Percentiles rank a stretch among this genome's conserved stretches.
Evolutionary conservation across 2,797 vertebrate species (phyloP).

Genomic region (Protonibea diacanthus): DNA sequence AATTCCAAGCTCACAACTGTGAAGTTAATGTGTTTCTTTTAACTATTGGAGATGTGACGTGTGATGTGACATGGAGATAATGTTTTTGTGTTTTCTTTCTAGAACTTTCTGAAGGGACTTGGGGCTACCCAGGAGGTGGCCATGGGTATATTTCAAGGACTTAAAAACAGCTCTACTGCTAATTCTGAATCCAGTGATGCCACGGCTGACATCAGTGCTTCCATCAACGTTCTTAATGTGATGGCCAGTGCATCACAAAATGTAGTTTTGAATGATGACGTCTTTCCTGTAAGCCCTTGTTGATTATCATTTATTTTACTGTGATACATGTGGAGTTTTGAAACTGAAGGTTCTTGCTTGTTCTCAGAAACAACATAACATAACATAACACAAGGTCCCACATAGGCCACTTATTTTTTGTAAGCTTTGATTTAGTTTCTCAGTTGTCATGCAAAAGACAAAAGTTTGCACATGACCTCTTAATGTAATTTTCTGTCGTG

Average conservation of each 20-base stretch:
- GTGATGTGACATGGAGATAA: not conserved
- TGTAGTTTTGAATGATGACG: not conserved
- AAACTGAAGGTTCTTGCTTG: not conserved
- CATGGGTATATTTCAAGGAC: conserved; percentile 67
- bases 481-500: not conserved
- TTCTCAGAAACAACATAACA: not conserved
- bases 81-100: conserved; percentile 22
- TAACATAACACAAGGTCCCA: not conserved
- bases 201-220: conserved; percentile 63
- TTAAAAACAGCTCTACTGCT: conserved; percentile 64
- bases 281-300: conserved; percentile 72
- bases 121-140: conserved; percentile 71
- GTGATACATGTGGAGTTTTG: not conserved
- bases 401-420: not conserved
- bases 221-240: conserved; percentile 66
- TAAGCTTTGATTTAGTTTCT: not conserved
- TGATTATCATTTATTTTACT: conserved; percentile 10
- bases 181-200: not conserved
- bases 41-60: not conserved
- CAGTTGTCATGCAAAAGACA: not conserved
- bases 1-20: too few relatives aligned
- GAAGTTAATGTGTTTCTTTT: too few relatives aligned
- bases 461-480: not conserved
- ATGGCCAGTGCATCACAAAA: conserved; percentile 59
- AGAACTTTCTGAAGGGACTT: conserved; percentile 79